Evolutionary conservation across 1,140 invertebrate genomes (phyloP).

Genomic region (Phenacoccus solenopsis): DNA sequence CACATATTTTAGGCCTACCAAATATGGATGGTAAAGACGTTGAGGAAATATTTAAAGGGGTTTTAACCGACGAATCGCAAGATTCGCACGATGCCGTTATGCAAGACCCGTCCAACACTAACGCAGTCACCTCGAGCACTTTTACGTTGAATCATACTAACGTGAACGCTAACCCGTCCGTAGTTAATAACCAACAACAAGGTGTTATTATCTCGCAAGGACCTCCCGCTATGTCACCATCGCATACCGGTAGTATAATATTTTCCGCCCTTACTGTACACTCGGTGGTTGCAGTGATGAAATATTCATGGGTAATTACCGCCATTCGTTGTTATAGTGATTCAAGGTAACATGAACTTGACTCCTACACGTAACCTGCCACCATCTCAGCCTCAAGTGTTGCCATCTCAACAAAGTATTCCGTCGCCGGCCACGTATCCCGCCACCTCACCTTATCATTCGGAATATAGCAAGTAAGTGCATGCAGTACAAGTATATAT

Average conservation of each 20-base stretch:
- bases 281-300: neutral
- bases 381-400: conserved; percentile 37
- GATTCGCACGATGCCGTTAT: conserved; percentile 19
- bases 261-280: neutral
- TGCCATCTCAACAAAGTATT: conserved; percentile 38
- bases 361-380: conserved; percentile 22
- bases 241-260: conserved; percentile 33
- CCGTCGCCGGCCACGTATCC: conserved; percentile 52
- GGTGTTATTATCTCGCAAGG: conserved; percentile 18
- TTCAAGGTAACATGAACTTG: conserved; percentile 17
- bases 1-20: conserved; percentile 43
- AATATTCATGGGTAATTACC: neutral
- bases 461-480: conserved; percentile 65
- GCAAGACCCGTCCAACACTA: neutral
- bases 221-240: conserved; percentile 22
- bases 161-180: neutral
- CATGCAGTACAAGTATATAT: conserved; percentile 9
- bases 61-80: conserved; percentile 48
- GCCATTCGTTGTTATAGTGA: conserved; percentile 16
- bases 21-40: conserved; percentile 86
- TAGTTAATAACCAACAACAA: conserved; percentile 13
- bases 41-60: conserved; percentile 81
- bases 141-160: neutral
- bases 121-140: neutral
- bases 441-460: conserved; percentile 63